Base-by-base conservation (phyloP, 2,888 invertebrate species). In the Frankliniella intonsa region DNA sequence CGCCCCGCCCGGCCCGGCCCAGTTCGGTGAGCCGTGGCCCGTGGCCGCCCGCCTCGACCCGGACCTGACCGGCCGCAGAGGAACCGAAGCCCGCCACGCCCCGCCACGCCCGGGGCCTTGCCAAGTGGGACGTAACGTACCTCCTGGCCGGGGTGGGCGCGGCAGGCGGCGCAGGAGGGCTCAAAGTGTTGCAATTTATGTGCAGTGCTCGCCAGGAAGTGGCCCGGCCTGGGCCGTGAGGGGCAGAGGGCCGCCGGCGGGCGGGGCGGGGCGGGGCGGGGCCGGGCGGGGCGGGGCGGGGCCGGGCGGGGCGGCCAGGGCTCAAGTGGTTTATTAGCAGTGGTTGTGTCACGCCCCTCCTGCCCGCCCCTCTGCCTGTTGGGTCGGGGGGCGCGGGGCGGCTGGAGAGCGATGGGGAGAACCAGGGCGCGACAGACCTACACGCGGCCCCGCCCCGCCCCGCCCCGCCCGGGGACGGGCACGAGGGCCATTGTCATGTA, bases 251-350 rank as follows among this genome's bases (percentile, higher is more conserved):
- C 10, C 14, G 55, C 55, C 55, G 55, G n/a, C n/a, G 5, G 38
- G 38, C 38, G n/a, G n/a, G 55, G 51, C 51, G 14, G 51, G 51
- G 51, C 9, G 14, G 9, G 55, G 3, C 9, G 55, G 55, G 55
- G 55, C 55, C 9, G 38, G 38, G 38, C 2, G 38, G 5, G 38
- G 38, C 38, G 38, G 38, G 38, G 38, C 38, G 38, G 38, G 38
- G 3, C 5, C 3, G 38, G 38, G 38, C 38, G 38, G 38, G 38
- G 38, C n/a, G 55, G 55, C 55, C 11, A 22, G 25, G 69, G 69
- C 69, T 12, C 69, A 25, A 76, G 69, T 76, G 69, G 69, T 76
- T 76, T 76, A 76, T 76, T 76, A 76, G 69, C n/a, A 25, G 69
- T 25, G 25, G 69, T 76, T 76, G 69, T 76, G 69, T 22, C 19